Conservation (phyloP, 1,140 invertebrate genomes). For the Rhizoglyphus robini region DNA sequence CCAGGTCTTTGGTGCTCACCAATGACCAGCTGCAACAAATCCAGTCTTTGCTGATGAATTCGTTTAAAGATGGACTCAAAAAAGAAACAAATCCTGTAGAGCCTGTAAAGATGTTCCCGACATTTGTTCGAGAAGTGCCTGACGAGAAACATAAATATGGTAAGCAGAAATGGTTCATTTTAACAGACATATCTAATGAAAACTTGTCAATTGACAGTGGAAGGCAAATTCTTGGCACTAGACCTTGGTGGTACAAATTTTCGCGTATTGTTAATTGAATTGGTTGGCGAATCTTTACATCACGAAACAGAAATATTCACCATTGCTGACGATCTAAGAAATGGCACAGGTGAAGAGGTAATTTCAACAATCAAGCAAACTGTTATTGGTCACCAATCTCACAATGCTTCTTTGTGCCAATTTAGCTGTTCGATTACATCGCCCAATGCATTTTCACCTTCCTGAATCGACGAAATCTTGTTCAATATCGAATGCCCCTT, state of each 20-base stretch:
- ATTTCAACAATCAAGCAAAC: not conserved
- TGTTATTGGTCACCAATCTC: too few species aligned
- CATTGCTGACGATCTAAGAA: constrained; percentile 83
- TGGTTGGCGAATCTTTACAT: constrained; percentile 50
- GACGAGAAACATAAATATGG: constrained; percentile 65
- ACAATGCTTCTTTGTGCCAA: too few species aligned
- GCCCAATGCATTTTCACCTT: constrained; percentile 87
- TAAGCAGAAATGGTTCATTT: too few species aligned
- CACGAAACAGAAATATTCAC: constrained; percentile 95
- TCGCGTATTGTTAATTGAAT: constrained; percentile 77
- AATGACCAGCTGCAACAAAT: constrained; percentile 61
- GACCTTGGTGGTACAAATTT: constrained; percentile 99
- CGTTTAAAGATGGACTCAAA: constrained; percentile 62
- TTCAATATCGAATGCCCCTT: constrained; percentile 62
- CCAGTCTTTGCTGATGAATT: constrained; percentile 54
- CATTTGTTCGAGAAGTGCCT: constrained; percentile 89
- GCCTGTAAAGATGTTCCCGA: constrained; percentile 78
- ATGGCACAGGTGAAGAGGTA: constrained; percentile 52
- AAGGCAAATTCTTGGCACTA: constrained; percentile 86
- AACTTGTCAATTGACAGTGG: constrained; percentile 53
- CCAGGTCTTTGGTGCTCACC: constrained; percentile 62
- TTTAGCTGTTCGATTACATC: constrained; percentile 91
- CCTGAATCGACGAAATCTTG: constrained; percentile 58
- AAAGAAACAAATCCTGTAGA: constrained; percentile 58
- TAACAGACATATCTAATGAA: not conserved